Evolutionary conservation across 35 echinoderm and acorn worm species (phyloP).

Genomic region (Patiria miniata): DNA sequence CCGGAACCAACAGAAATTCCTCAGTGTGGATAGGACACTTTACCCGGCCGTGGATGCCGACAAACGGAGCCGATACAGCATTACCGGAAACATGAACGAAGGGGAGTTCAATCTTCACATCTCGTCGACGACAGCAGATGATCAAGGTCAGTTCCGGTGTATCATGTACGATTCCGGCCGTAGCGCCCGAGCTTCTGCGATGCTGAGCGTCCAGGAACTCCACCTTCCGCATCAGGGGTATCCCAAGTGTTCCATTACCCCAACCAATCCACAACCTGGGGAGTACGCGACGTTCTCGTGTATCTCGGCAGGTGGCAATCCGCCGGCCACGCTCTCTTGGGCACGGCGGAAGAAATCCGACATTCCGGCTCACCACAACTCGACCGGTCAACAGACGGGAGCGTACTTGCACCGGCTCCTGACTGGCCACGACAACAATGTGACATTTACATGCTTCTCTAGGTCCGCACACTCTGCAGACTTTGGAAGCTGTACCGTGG

Average conservation of each 20-base stretch:
- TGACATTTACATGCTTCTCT: not conserved
- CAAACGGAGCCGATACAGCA: slow-evolving; percentile 30
- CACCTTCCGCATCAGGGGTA: not conserved
- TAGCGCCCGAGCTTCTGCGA: not conserved
- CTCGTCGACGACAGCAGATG: slow-evolving; percentile 1
- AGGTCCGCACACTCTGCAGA: not conserved
- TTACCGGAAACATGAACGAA: not conserved
- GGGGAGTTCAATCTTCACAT: slow-evolving; percentile 8
- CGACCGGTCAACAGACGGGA: not conserved
- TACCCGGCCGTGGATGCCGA: not conserved
- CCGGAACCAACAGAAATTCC: not conserved
- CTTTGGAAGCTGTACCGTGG: not conserved
- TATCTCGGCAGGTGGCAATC: not conserved
- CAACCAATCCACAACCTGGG: not conserved
- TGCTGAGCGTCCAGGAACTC: not conserved
- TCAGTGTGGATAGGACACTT: slow-evolving; percentile 4
- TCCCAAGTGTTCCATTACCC: not conserved
- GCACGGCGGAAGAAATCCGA: not conserved
- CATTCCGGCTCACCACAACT: not conserved
- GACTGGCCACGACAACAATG: slow-evolving; percentile 11
- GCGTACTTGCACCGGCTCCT: not conserved
- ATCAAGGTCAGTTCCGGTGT: slow-evolving; percentile 1
- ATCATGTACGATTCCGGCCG: not conserved
- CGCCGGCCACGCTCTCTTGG: slow-evolving; percentile 24
- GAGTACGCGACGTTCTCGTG: slow-evolving; percentile 25